Percentiles rank a stretch among this genome's conserved stretches.
phyloP scores from a whole-genome alignment of 2,888 invertebrate genomes.

The Andrena trimmerana region DNA sequence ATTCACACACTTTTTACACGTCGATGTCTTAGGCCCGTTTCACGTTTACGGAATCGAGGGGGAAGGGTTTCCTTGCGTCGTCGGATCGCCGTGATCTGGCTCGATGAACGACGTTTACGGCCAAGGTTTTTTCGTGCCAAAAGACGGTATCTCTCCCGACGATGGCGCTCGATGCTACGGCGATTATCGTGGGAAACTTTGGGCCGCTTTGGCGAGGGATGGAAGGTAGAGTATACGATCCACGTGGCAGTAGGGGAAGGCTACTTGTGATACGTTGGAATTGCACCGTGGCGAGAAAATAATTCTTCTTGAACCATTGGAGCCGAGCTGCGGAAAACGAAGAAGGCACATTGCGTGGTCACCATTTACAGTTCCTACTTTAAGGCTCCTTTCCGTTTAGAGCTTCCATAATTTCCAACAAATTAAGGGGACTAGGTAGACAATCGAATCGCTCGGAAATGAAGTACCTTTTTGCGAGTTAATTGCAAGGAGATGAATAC shows the following conservation, averaged over 20 bases:
- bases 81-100: constrained; percentile 68
- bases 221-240: not conserved
- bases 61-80: constrained; percentile 37
- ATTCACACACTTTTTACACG: constrained; percentile 49
- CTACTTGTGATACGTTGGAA: not conserved
- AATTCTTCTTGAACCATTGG: not conserved
- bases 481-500: too few species aligned
- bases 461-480: too few species aligned
- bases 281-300: not conserved
- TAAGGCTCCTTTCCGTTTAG: too few species aligned
- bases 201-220: not conserved
- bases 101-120: constrained; percentile 66
- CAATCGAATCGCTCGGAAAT: too few species aligned
- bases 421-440: too few species aligned
- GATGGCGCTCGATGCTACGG: constrained; percentile 55
- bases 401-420: too few species aligned
- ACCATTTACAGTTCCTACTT: too few species aligned
- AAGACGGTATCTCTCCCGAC: constrained; percentile 66
- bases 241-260: not conserved
- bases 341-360: not conserved
- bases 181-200: constrained; percentile 18
- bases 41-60: constrained; percentile 13
- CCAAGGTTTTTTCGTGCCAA: constrained; percentile 71
- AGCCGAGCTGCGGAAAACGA: not conserved
- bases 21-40: constrained; percentile 39